These are phyloP conservation scores for Lophius piscatorius DNA, from an alignment of 2,113 vertebrate species.

Conservation along the genomic window DNA sequence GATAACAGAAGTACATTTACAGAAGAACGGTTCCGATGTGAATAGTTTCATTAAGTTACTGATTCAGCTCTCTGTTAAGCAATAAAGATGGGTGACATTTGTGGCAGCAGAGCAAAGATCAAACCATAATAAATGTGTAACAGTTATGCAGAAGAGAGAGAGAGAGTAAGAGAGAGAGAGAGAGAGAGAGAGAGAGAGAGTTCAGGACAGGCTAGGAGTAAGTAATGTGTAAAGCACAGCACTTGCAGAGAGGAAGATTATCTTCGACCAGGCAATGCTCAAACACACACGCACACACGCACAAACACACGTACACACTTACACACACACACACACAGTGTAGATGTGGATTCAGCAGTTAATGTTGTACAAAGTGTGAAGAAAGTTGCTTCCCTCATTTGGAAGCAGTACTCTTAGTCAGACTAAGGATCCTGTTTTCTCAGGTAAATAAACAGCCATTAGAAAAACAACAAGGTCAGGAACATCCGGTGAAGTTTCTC, in stretches of 20 bases:
- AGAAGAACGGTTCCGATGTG: no score
- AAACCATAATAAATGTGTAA: constrained; percentile 61
- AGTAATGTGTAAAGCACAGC: constrained; percentile 63
- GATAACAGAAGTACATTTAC: no score
- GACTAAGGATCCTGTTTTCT: constrained; percentile 44
- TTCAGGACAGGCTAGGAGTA: constrained; percentile 21
- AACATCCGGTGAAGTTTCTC: constrained; percentile 40
- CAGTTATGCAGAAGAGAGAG: constrained; percentile 8
- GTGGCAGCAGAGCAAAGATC: constrained; percentile 55
- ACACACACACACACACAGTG: constrained; percentile 9
- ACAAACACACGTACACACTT: constrained; percentile 42
- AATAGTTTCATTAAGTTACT: constrained; percentile 37
- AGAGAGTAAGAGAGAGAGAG: neutral
- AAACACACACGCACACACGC: constrained; percentile 35
- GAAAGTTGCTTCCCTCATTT: constrained; percentile 34
- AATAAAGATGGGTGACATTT: constrained; percentile 17
- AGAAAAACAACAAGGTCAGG: constrained; percentile 47
- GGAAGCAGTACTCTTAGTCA: constrained; percentile 17
- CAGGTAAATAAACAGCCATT: constrained; percentile 74
- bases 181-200: constrained; percentile 1
- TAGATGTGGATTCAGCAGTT: constrained; percentile 43
- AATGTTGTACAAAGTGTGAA: constrained; percentile 61
- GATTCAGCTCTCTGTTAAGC: constrained; percentile 43
- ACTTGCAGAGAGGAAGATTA: constrained; percentile 61
- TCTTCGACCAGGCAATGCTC: constrained; percentile 50